Evolutionary conservation across 2,797 vertebrate species (phyloP).

Genomic region (Otus scops): DNA sequence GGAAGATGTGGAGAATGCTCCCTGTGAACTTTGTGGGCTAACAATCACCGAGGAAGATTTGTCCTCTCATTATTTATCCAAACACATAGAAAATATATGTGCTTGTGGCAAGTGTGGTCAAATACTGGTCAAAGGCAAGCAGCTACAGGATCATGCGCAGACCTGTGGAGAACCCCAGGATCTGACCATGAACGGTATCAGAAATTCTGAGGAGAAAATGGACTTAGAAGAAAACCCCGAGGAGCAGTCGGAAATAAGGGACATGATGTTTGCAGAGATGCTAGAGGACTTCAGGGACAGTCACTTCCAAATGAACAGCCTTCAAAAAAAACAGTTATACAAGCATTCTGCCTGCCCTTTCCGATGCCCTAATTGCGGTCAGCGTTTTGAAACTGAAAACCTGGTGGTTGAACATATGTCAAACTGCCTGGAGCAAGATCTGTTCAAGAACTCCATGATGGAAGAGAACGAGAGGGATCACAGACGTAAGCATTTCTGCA

Average conservation of each 20-base stretch:
- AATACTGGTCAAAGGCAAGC: conserved; percentile 94
- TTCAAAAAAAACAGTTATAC: conserved; percentile 79
- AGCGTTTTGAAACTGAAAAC: conserved; percentile 89
- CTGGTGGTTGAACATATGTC: conserved; percentile 90
- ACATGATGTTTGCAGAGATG: conserved; percentile 83
- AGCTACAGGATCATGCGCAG: conserved; percentile 94
- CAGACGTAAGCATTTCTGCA: conserved; percentile 96
- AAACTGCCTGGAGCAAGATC: conserved; percentile 89
- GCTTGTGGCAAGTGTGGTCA: conserved; percentile 96
- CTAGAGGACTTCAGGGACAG: conserved; percentile 78
- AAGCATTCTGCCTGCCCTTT: conserved; percentile 83
- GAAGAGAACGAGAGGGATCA: conserved; percentile 91
- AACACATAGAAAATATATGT: conserved; percentile 95
- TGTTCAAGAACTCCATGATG: conserved; percentile 84
- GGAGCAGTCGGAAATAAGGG: conserved; percentile 79
- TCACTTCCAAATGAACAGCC: conserved; percentile 76
- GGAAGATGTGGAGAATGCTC: conserved; percentile 71
- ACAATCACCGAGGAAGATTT: conserved; percentile 87
- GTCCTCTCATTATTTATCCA: conserved; percentile 93
- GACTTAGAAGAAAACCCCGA: conserved; percentile 83
- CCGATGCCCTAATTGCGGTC: conserved; percentile 91
- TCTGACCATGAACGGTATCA: conserved; percentile 83
- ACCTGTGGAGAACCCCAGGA: conserved; percentile 91
- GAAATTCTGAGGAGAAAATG: conserved; percentile 83
- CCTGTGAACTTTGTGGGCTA: conserved; percentile 92